Conservation (phyloP, 2,888 invertebrate species). For the Aspidiotus rigidus region DNA sequence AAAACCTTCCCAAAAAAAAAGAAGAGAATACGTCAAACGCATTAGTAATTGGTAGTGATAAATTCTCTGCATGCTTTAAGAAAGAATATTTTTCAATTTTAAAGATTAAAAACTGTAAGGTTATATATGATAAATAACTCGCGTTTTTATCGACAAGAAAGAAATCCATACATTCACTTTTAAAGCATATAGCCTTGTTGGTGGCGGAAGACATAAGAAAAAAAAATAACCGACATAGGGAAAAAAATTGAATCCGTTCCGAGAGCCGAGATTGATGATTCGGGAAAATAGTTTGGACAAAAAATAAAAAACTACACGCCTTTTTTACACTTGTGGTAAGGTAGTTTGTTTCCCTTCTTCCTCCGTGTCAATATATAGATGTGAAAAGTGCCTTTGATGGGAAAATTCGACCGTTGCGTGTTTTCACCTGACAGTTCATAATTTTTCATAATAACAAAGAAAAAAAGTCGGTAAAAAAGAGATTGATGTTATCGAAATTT, state of each 20-base stretch:
- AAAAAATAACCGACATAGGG: constrained; percentile 10
- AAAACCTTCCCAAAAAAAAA: too few relatives aligned
- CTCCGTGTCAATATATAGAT: neutral
- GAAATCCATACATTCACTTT: too few relatives aligned
- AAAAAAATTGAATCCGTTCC: constrained; percentile 17
- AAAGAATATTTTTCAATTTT: constrained; percentile 6
- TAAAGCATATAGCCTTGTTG: neutral
- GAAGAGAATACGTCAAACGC: too few relatives aligned
- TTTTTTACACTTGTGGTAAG: neutral
- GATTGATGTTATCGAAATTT: neutral
- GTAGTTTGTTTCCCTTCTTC: neutral
- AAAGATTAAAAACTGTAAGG: constrained; percentile 7
- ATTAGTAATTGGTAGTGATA: too few relatives aligned
- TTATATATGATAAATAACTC: too few relatives aligned
- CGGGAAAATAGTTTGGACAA: constrained; percentile 6
- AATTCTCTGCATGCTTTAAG: too few relatives aligned
- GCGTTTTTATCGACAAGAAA: too few relatives aligned
- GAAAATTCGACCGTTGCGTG: neutral
- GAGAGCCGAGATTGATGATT: constrained; percentile 28
- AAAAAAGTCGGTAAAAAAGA: constrained; percentile 9
- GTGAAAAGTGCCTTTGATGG: constrained; percentile 4
- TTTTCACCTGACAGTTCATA: constrained; percentile 26
- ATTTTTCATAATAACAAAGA: constrained; percentile 26
- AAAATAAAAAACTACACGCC: neutral
- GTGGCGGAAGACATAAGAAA: constrained; percentile 1